A percentile compares a stretch with the other conserved stretches of the same genome.
Conservation (phyloP, 2,888 invertebrate species). For the Oscheius sp. region DNA sequence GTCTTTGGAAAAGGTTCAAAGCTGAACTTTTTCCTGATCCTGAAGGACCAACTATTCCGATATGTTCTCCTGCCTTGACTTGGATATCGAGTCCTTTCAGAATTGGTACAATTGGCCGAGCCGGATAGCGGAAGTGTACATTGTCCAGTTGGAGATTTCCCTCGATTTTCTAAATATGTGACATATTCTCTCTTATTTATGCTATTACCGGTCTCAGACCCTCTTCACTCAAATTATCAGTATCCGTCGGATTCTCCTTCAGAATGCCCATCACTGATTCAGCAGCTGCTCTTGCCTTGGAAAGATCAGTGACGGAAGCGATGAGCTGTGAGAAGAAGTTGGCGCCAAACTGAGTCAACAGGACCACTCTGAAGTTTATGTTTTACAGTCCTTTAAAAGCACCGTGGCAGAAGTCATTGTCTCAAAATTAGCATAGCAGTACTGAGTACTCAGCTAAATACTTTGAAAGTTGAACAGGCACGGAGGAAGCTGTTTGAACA, state of each 20-base stretch:
- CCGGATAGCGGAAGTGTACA: constrained; percentile 75
- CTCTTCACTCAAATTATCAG: constrained; percentile 71
- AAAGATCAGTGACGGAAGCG: constrained; percentile 56
- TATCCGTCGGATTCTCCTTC: constrained; percentile 66
- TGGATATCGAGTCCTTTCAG: constrained; percentile 55
- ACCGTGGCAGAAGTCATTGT: no score
- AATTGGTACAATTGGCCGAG: constrained; percentile 74
- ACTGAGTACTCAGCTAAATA: no score
- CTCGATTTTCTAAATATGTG: constrained; percentile 59
- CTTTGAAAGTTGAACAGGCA: no score
- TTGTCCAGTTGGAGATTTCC: constrained; percentile 73
- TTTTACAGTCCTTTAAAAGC: no score
- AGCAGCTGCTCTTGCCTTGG: constrained; percentile 62
- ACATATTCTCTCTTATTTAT: background rate
- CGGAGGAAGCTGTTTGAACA: no score
- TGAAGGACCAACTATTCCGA: constrained; percentile 69
- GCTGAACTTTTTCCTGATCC: constrained; percentile 70
- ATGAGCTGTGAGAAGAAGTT: constrained; percentile 71
- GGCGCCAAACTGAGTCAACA: constrained; percentile 72
- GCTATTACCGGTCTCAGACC: constrained; percentile 65
- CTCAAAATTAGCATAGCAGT: no score
- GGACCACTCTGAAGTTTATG: constrained; percentile 62
- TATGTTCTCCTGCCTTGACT: constrained; percentile 49
- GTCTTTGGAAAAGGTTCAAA: constrained; percentile 82
- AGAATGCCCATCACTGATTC: constrained; percentile 68